phyloP scores from a whole-genome alignment of 2,888 invertebrate genomes.

The Melanchra persicariae region DNA sequence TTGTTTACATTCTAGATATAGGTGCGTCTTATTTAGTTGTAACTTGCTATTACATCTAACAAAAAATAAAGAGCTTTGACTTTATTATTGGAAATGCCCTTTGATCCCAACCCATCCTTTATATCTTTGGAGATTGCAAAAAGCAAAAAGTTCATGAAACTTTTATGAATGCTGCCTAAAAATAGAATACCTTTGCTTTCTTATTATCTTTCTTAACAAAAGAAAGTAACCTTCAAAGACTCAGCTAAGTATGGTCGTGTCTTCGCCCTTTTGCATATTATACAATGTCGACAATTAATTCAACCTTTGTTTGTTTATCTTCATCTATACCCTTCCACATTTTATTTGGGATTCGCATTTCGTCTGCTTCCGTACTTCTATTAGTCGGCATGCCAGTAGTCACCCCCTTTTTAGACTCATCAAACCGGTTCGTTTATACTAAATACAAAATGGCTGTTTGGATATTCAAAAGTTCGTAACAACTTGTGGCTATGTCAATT shows the following conservation, averaged over 20 bases:
- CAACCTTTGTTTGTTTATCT: conserved; percentile 3
- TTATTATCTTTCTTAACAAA: conserved; percentile 12
- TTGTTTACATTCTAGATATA: neutral
- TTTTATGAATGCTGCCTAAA: conserved; percentile 18
- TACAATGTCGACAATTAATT: conserved; percentile 12
- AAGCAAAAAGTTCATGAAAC: neutral
- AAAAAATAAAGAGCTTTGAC: neutral
- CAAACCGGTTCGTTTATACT: neutral
- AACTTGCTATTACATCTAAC: neutral
- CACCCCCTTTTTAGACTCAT: neutral
- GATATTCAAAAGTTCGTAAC: neutral
- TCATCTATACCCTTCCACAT: neutral
- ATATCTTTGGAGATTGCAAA: neutral
- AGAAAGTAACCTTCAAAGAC: conserved; percentile 30
- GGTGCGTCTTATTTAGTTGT: neutral
- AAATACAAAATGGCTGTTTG: neutral
- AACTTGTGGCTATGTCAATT: neutral
- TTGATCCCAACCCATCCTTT: conserved; percentile 9
- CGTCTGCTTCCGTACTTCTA: neutral
- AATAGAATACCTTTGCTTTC: conserved; percentile 20
- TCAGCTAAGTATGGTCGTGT: neutral
- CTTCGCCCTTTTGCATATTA: conserved; percentile 14
- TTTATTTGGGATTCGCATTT: neutral
- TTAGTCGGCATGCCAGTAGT: neutral
- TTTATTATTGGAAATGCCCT: neutral